A percentile compares a stretch with the other conserved stretches of the same genome.
These are phyloP conservation scores for Prolemur simus DNA, from an alignment of 2,113 vertebrate genomes.

Conservation along the genomic window DNA sequence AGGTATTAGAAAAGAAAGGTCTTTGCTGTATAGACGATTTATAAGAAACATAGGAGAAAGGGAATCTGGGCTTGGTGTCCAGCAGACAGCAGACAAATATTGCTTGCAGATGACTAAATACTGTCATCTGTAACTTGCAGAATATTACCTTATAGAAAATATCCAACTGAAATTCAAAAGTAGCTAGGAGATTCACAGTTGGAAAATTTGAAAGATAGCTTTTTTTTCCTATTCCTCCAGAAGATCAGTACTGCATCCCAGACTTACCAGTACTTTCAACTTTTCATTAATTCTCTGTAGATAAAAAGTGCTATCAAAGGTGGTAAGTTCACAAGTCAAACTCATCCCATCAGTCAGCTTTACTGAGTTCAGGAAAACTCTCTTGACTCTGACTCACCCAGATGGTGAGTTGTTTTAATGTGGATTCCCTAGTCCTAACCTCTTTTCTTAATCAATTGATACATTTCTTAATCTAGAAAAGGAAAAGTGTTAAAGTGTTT, in stretches of 20 bases:
- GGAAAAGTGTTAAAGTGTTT: neutral
- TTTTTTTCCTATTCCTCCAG: neutral
- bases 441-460: slow-evolving; percentile 22
- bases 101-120: neutral
- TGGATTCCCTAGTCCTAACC: neutral
- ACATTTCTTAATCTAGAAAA: neutral
- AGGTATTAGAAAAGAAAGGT: neutral
- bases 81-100: neutral
- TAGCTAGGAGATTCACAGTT: neutral
- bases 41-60: neutral
- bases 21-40: neutral
- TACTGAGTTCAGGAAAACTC: slow-evolving; percentile 27
- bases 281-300: neutral
- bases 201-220: neutral
- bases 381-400: slow-evolving; percentile 38
- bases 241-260: neutral
- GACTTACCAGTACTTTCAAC: neutral
- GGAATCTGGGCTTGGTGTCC: neutral
- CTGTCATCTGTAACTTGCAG: neutral
- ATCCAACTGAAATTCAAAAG: slow-evolving; percentile 23
- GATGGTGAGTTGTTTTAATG: slow-evolving; percentile 47
- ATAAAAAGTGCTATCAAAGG: neutral
- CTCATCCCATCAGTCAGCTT: slow-evolving; percentile 49
- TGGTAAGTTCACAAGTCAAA: neutral
- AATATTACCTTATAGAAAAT: neutral